Base-by-base conservation (phyloP, 2,797 vertebrate species). In the Peromyscus nudipes region DNA sequence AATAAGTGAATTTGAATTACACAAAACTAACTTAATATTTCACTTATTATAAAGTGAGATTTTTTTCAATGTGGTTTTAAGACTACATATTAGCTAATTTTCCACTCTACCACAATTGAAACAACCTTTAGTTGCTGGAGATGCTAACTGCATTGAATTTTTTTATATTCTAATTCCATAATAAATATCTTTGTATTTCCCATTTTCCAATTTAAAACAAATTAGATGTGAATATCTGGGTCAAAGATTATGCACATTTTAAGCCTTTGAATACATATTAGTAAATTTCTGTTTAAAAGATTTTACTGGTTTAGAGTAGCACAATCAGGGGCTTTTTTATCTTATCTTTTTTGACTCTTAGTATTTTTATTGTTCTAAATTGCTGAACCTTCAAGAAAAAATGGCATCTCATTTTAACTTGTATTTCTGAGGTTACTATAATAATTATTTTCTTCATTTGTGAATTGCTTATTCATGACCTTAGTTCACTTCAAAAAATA, bases 351-450 rank as follows among this genome's bases (percentile, higher is more conserved):
- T 43, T 40, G 25, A 87, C 21, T 23, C 43, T 79, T 31, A 83
- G 52, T 84, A 75, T 94, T 92, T 52, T 75, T 89, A 79, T 79
- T 62, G 12, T 49, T 92, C 43, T 84, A 92, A 89, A 76, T 55
- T 92, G 40, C 11, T 17, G 71, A 89, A 82, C 2, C 19, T 37
- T 69, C 55, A 89, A 90, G 55, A 27, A 64, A 23, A 92, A 89
- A 34, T 46, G 13, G 17, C 2, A 80, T 69, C 13, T 29, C 27
- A 94, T 94, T 96, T 94, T 86, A 62, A 69, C 19, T 82, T 96
- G 29, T 11, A 62, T 94, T 94, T 91, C 27, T 82, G 65, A 85
- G 49, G 71, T 81, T 82, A 77, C 29, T 60, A 23, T 62, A 80
- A 76, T 80, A 46, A 62, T 49, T 4, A 19, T 88, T 73, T 88